Conservation (phyloP, 1,140 invertebrate species). For the Drosophila carrolli region DNA sequence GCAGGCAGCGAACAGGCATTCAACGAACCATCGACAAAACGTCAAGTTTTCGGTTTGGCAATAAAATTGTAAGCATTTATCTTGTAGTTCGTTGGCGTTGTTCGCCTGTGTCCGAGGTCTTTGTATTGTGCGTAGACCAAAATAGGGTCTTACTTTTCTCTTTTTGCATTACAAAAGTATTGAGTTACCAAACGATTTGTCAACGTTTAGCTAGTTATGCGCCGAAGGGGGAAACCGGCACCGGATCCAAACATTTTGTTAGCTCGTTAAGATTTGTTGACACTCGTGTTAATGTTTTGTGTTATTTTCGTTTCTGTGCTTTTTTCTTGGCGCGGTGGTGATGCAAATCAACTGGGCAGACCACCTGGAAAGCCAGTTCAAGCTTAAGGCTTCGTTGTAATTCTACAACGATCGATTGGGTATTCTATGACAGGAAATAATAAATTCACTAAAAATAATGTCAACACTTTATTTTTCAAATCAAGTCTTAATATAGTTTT, state of each 20-base stretch:
- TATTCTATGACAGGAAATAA: slow-evolving; percentile 7
- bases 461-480: not conserved
- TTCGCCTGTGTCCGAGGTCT: slow-evolving; percentile 41
- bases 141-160: slow-evolving; percentile 61
- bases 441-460: not conserved
- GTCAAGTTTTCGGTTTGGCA: slow-evolving; percentile 67
- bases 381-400: too few relatives aligned
- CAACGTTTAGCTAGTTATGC: slow-evolving; percentile 66
- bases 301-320: slow-evolving; percentile 40
- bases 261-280: slow-evolving; percentile 76
- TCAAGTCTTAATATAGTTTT: not conserved
- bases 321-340: slow-evolving; percentile 10
- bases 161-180: slow-evolving; percentile 80
- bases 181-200: slow-evolving; percentile 78
- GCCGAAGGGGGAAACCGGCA: slow-evolving; percentile 10
- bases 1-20: slow-evolving; percentile 27
- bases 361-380: slow-evolving; percentile 35
- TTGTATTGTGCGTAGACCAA: slow-evolving; percentile 66
- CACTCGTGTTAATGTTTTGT: slow-evolving; percentile 72
- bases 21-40: slow-evolving; percentile 53
- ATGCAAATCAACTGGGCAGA: slow-evolving; percentile 37
- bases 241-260: slow-evolving; percentile 58
- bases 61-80: slow-evolving; percentile 82
- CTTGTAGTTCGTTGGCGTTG: slow-evolving; percentile 62
- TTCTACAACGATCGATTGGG: not conserved